These are phyloP conservation scores for Chamaea fasciata DNA, from an alignment of 2,113 vertebrate genomes.

Conservation along the genomic window DNA sequence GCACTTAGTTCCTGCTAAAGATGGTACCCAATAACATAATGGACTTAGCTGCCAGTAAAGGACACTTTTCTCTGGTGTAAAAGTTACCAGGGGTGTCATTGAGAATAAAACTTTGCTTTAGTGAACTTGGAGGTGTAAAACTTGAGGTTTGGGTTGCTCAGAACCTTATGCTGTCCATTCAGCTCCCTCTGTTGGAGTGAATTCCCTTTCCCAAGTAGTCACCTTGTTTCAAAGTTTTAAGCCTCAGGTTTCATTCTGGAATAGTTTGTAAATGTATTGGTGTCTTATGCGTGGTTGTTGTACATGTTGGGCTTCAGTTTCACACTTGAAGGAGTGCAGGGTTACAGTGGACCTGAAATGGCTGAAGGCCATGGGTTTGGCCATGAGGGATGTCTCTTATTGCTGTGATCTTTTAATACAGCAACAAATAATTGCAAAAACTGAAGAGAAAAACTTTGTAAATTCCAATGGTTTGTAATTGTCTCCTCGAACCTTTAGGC, in stretches of 20 bases:
- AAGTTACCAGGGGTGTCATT: background rate
- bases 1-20: background rate
- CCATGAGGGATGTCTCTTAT: background rate
- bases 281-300: background rate
- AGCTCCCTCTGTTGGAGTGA: background rate
- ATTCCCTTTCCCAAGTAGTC: background rate
- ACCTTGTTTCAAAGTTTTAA: background rate
- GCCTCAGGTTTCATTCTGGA: background rate
- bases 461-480: background rate
- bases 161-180: background rate
- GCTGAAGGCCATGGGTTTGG: background rate
- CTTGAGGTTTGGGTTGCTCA: background rate
- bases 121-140: background rate
- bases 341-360: background rate
- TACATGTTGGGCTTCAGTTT: background rate
- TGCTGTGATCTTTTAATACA: background rate
- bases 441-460: background rate
- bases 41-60: background rate
- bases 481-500: background rate
- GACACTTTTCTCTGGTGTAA: background rate
- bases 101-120: background rate
- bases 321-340: fast-evolving
- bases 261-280: background rate
- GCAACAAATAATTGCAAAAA: background rate
- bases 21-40: background rate